Evolutionary conservation across 2,797 vertebrate genomes (phyloP), one percentile per base, ranked within the genome.

Genomic region (Molossus molossus): DNA sequence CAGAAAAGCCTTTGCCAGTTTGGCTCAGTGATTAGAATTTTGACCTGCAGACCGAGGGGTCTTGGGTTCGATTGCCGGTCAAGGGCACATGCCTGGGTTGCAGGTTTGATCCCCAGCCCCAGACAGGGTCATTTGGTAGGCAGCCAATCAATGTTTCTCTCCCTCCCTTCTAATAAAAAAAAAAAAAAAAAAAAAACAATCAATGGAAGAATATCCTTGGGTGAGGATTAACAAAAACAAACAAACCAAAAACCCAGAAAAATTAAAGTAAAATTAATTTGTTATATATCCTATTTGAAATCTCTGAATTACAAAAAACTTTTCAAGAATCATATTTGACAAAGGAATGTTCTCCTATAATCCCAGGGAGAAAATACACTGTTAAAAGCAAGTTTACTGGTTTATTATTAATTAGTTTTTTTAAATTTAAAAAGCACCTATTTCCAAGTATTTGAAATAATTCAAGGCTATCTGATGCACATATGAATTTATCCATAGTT

Each of bases 371-470:
- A 33, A 27, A 21, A 60, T 11, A 4, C 0, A 18, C 15, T 70
- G 0, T 40, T 85, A 70, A 73, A 92, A 93, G 9, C 29, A 91
- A 90, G 45, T 40, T 76, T 55, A 86, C 29, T 87, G 80, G 13
- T 88, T 9, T 83, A 60, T 87, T 89, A 90, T 81, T 72, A 88
- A 58, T 67, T 84, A 88, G 58, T 12, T 53, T 5, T 40, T 79
- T 67, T 50, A 29, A 73, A 75, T 45, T 25, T 29, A 70, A 90
- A 82, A 93, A 75, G 2, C 23, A 53, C 48, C 40, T 90, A 50
- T 92, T 72, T 87, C 20, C 15, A 90, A 62, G 72, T 94, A 67
- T 83, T 80, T 94, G 15, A 87, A 91, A 87, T 12, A 93, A 93
- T 90, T 96, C 9, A 91, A 84, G 23, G 89, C 50, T 83, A 96